Evolutionary conservation across 2,797 vertebrate genomes (phyloP).

Genomic region (Malacoctenus gilli): DNA sequence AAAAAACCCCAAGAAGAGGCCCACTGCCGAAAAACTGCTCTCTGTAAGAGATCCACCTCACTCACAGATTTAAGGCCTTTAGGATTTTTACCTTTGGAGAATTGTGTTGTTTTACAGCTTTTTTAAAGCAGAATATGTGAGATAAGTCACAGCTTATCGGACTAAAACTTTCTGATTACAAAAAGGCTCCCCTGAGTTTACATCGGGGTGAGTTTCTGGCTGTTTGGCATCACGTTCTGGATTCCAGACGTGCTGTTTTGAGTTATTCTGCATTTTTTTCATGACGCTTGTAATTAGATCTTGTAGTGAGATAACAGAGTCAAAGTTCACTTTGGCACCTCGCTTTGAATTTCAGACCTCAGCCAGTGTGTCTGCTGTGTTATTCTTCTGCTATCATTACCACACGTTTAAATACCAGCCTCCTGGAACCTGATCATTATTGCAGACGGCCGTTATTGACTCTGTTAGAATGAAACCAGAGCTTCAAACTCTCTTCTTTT

Average conservation of each 20-base stretch:
- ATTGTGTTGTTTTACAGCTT: too few species aligned
- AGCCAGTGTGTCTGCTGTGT: background rate
- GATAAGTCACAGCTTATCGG: too few species aligned
- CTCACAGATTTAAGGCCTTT: too few species aligned
- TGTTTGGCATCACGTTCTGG: too few species aligned
- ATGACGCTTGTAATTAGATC: background rate
- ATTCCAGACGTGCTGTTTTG: too few species aligned
- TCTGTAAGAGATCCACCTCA: conserved; percentile 83
- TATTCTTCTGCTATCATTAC: background rate
- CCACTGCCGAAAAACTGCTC: conserved; percentile 94
- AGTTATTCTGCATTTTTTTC: too few species aligned
- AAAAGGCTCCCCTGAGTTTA: too few species aligned
- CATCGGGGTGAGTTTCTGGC: too few species aligned
- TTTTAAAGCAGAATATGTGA: too few species aligned
- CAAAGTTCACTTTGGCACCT: background rate
- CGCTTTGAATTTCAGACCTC: conserved; percentile 11
- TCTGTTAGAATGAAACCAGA: background rate
- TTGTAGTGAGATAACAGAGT: background rate
- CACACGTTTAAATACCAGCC: background rate
- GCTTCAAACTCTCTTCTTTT: conserved; percentile 3
- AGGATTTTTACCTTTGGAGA: too few species aligned
- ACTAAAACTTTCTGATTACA: too few species aligned
- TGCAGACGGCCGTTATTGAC: conserved; percentile 7
- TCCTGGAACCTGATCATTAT: conserved; percentile 17
- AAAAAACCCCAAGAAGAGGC: conserved; percentile 97